Evolutionary conservation across 64 coral and sea anemone genomes (phyloP), one percentile per base, ranked within the genome.

Genomic region (Hydrozoanthus tunicans): DNA sequence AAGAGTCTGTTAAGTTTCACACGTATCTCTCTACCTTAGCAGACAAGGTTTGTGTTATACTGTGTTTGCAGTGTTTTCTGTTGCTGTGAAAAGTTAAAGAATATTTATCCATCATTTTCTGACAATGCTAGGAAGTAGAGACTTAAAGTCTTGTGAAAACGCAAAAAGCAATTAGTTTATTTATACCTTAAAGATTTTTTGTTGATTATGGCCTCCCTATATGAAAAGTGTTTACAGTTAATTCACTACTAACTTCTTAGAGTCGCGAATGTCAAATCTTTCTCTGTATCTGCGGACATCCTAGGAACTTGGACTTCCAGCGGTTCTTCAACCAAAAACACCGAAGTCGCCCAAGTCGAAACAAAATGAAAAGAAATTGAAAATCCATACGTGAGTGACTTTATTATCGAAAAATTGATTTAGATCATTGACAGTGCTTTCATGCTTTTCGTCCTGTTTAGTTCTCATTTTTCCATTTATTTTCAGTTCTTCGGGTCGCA

Each of bases 271-370:
- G 0, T 32, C 6, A 4, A 2, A 60, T 10, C 23, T 24, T 3
- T 14, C 58, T 92, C 7, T 79, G 13, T 58, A 54, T 26, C 63
- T 81, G 23, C 76, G 58, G 11, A 14, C 6, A 65, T 81, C 81
- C 23, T 89, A 96, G 95, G 89, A 96, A 24, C 79, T 96, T 72
- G 53, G 60, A 68, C 64, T 91, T 77, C 95, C 95, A 5, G 10
- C 80, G 51, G 57, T 96, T 80, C 70, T 96, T 58, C 85, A 96
- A 96, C 65, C 86, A 53, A 96, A 89, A 78, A 93, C 90, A 74
- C 79, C 81, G 14, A 96, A 96, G 66, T 81, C 73, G n/a, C 77
- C 78, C 24, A 85, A 83, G 24, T 96, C 94, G 24, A 89, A 93
- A 71, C 69, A 89, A 14, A 66, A 72, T 14, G 78, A 74, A 66